These are phyloP conservation scores for Caligus rogercresseyi DNA, from an alignment of 1,140 invertebrate species.

Conservation along the genomic window DNA sequence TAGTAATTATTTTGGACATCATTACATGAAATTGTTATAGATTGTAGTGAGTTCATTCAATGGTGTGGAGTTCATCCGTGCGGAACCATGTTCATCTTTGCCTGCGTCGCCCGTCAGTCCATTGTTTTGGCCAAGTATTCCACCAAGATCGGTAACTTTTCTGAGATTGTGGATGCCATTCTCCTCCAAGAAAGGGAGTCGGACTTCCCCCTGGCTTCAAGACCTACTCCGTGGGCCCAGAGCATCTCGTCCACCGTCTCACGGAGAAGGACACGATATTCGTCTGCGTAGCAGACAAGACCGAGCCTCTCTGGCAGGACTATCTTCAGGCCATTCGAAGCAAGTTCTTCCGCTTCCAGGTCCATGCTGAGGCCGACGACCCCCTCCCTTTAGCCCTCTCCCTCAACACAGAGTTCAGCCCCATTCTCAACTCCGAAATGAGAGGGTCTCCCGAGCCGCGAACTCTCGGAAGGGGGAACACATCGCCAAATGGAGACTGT, in stretches of 20 bases:
- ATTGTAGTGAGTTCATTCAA: too few species aligned
- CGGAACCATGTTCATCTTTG: background rate
- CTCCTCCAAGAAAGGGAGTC: background rate
- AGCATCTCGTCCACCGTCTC: background rate
- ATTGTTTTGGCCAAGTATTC: background rate
- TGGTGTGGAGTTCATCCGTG: background rate
- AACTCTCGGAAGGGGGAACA: background rate
- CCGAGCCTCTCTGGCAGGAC: background rate
- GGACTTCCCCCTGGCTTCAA: too few species aligned
- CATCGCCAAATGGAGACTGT: constrained; percentile 1
- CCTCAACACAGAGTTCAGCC: constrained; percentile 5
- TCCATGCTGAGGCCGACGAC: background rate
- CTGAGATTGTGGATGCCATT: constrained; percentile 2
- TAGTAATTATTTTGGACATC: too few species aligned
- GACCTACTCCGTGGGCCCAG: background rate
- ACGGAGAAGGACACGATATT: background rate
- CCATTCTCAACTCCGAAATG: background rate
- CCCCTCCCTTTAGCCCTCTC: background rate
- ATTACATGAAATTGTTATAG: too few species aligned
- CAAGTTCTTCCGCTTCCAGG: background rate
- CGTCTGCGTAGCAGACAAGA: background rate
- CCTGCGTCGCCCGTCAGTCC: background rate
- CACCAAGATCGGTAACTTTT: constrained; percentile 1
- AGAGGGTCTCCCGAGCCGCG: background rate
- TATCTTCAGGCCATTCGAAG: background rate